Percentiles rank a stretch among this genome's conserved stretches.
Conservation (phyloP, 2,113 vertebrate species). For the Accipiter cooperii region DNA sequence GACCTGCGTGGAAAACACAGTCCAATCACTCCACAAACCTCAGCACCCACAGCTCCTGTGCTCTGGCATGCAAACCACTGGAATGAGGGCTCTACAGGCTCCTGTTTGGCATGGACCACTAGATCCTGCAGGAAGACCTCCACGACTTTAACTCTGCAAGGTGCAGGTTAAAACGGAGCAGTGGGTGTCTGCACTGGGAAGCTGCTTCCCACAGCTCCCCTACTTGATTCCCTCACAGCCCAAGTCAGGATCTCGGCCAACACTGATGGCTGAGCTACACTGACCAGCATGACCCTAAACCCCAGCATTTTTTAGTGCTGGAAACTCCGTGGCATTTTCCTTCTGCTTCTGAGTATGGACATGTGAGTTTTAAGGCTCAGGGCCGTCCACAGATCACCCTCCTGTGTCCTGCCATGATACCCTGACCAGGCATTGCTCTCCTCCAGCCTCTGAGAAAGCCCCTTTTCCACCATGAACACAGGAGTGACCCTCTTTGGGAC, state of each 20-base stretch:
- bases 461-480: not conserved
- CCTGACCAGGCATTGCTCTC: not conserved
- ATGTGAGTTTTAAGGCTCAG: not conserved
- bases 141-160: not conserved
- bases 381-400: not conserved
- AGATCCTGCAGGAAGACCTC: not conserved
- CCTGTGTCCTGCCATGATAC: not conserved
- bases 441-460: not conserved
- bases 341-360: not conserved
- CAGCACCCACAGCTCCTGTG: not conserved
- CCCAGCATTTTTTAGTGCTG: not conserved
- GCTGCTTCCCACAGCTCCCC: not conserved
- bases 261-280: not conserved
- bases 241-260: not conserved
- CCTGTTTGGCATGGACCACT: accelerated
- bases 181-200: not conserved
- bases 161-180: not conserved
- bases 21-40: not conserved
- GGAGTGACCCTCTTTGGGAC: too few relatives aligned
- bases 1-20: conserved; percentile 68
- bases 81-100: not conserved
- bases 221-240: not conserved
- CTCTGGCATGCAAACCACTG: not conserved
- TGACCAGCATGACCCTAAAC: not conserved
- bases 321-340: not conserved